phyloP scores from a whole-genome alignment of 1,140 invertebrate genomes.

The Drosophila ficusphila region DNA sequence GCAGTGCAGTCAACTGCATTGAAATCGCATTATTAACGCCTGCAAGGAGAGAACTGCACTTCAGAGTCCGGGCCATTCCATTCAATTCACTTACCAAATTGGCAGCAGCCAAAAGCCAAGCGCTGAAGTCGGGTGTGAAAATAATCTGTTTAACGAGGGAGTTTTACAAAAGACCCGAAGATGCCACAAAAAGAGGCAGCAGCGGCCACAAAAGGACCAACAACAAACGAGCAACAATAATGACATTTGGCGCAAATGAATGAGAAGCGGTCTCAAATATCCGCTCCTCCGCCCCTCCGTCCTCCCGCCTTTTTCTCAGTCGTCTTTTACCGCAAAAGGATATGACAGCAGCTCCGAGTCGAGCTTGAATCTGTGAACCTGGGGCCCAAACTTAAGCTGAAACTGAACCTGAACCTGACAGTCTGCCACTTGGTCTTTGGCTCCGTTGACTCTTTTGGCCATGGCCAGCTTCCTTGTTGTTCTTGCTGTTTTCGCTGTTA shows the following conservation, averaged over 20 bases:
- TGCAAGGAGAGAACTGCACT: constrained; percentile 31
- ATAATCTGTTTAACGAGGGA: constrained; percentile 83
- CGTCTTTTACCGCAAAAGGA: constrained; percentile 70
- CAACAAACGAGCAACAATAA: constrained; percentile 82
- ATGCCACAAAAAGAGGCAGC: constrained; percentile 29
- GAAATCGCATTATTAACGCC: constrained; percentile 82
- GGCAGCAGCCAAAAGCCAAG: constrained; percentile 40
- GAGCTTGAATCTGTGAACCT: constrained; percentile 34
- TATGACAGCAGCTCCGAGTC: constrained; percentile 67
- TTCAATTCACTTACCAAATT: constrained; percentile 63
- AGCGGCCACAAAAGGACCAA: constrained; percentile 13
- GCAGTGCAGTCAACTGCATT: constrained; percentile 57
- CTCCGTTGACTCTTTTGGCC: constrained; percentile 31
- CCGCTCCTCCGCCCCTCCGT: constrained; percentile 8
- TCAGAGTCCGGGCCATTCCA: constrained; percentile 14
- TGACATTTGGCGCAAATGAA: constrained; percentile 82
- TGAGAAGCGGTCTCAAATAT: constrained; percentile 71
- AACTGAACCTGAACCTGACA: constrained; percentile 39
- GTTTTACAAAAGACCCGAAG: constrained; percentile 77
- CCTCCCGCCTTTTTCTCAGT: not conserved
- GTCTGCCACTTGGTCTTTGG: constrained; percentile 41
- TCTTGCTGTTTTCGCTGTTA: constrained; percentile 20
- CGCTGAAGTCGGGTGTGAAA: constrained; percentile 66
- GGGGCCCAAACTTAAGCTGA: constrained; percentile 9
- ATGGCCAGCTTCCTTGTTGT: constrained; percentile 47